Base-by-base conservation (phyloP, 2,888 invertebrate genomes). In the Chrysotoxum bicinctum region DNA sequence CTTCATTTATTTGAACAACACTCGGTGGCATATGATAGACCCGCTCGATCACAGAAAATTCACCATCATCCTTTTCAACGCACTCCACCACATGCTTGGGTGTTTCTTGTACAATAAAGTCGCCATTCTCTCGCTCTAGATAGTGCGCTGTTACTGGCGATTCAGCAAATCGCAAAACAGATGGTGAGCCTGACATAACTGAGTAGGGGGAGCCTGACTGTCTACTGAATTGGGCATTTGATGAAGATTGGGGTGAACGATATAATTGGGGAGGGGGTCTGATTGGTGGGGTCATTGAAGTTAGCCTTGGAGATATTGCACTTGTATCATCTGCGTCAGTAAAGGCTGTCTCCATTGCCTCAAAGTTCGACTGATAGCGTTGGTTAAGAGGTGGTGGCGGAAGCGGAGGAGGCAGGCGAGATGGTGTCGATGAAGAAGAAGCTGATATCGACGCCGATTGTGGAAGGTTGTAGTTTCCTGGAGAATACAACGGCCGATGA, bases 41-140 rank as follows among this genome's bases (percentile, higher is more conserved):
- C 79, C 91, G 91, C 82, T 92, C 92, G 69, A 92, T 92, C n/a
- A 92, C 92, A 10, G 92, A 91, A 87, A 92, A 92, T 70, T 92
- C 91, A 0, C 92, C 92, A 86, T 91, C 90, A 19, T 92, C 92
- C 68, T 90, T 91, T 83, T 92, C 92, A 10, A 92, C 91, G 48
- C 92, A 92, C 80, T 92, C 91, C 2, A 92, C 91, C 81, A 91
- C 90, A 35, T 91, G 92, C 68, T 91, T 91, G 21, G 92, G 92
- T 12, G 91, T 91, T 85, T 92, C 92, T 77, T 91, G 92, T 9
- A 92, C 91, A 75, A 92, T 91, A 70, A 92, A 92, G 75, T 92
- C 92, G 3, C 92, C 92, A 77, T 92, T 92, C 9, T 92, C 92
- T 3, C 91, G 89, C 85, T 92, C 92, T 43, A 91, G 87, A 87